phyloP scores from a whole-genome alignment of 2,113 vertebrate species.

The Upupa epops region DNA sequence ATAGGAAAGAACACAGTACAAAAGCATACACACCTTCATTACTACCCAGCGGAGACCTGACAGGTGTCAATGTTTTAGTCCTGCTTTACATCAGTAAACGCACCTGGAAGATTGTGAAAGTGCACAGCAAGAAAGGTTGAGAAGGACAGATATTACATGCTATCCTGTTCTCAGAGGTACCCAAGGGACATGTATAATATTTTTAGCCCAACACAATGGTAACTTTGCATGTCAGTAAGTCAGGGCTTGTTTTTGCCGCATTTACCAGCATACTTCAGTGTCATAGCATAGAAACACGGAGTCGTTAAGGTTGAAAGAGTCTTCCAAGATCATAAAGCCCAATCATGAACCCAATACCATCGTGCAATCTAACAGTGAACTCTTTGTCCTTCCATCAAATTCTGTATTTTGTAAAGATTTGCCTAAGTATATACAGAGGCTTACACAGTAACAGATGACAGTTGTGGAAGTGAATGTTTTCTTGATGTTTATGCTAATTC shows the following conservation, averaged over 20 bases:
- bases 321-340: no score
- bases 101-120: neutral
- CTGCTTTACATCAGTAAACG: no score
- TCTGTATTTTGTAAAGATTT: neutral
- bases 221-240: neutral
- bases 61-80: neutral
- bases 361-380: neutral
- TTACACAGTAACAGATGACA: neutral
- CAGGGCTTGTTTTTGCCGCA: neutral
- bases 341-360: no score
- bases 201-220: neutral
- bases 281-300: no score
- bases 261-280: neutral
- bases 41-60: neutral
- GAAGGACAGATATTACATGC: neutral
- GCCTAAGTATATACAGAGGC: neutral
- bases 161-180: neutral
- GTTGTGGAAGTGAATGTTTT: constrained; percentile 52
- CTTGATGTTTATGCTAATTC: constrained; percentile 53
- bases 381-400: neutral
- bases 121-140: neutral
- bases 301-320: no score
- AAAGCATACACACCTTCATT: neutral
- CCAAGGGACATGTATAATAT: neutral
- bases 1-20: neutral